Percentiles rank a stretch among this genome's conserved stretches.
Conservation (phyloP, 2,888 invertebrate genomes). For the Mesopsocus fuscifrons region DNA sequence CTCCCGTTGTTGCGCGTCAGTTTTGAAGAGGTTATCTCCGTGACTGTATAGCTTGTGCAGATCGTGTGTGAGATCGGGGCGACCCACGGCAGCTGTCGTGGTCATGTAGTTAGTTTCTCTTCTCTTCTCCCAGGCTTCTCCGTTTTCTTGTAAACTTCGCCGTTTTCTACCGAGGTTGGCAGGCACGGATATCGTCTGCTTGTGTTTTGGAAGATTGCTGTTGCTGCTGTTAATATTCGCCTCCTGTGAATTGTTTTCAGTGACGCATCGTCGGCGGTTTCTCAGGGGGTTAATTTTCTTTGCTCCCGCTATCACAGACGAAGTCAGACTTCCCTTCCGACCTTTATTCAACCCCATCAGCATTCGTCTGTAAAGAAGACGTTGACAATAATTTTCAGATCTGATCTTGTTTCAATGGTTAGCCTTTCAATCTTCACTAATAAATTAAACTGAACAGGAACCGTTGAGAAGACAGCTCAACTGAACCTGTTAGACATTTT, state of each 20-base stretch:
- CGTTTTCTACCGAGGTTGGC: neutral
- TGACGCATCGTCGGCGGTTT: neutral
- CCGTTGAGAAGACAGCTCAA: no score
- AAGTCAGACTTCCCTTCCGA: neutral
- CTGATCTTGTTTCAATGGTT: no score
- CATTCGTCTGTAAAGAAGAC: neutral
- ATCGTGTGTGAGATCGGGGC: slow-evolving; percentile 15
- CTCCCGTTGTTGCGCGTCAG: slow-evolving; percentile 24
- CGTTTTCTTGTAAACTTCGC: slow-evolving; percentile 22
- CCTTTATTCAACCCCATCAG: neutral
- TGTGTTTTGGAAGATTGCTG: neutral
- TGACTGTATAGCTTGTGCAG: slow-evolving; percentile 11
- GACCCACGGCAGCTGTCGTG: slow-evolving; percentile 18
- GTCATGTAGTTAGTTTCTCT: slow-evolving; percentile 1
- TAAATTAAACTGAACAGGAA: no score
- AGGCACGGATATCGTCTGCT: neutral
- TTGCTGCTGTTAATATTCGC: no score
- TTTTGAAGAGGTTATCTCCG: slow-evolving; percentile 13
- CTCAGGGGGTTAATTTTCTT: neutral
- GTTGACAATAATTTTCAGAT: no score
- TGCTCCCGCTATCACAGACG: neutral
- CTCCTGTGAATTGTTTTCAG: neutral
- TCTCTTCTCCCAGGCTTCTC: slow-evolving; percentile 30
- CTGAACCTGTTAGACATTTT: no score
- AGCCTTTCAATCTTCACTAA: no score